phyloP scores from a whole-genome alignment of 2,113 vertebrate species.

The Mustela lutreola region DNA sequence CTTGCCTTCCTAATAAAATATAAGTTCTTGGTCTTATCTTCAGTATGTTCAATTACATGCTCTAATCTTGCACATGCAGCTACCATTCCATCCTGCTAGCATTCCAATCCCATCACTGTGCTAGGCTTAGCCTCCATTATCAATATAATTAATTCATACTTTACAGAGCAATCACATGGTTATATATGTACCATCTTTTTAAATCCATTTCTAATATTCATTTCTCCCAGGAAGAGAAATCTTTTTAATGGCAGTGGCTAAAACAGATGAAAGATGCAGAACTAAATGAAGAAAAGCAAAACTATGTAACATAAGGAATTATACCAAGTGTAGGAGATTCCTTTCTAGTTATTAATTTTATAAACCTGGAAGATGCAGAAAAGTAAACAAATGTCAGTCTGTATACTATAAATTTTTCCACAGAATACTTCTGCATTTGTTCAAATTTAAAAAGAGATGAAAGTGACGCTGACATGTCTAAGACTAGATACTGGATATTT shows the following conservation, averaged over 20 bases:
- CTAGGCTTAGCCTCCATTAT: conserved; percentile 14
- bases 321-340: neutral
- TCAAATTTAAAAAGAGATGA: neutral
- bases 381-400: neutral
- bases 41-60: neutral
- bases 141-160: conserved; percentile 12
- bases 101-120: neutral
- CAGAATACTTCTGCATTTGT: neutral
- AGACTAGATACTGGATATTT: neutral
- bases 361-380: neutral
- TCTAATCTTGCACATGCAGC: neutral
- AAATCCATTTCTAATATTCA: conserved; percentile 37
- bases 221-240: conserved; percentile 3
- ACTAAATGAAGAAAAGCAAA: conserved; percentile 25
- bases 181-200: conserved; percentile 31
- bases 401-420: neutral
- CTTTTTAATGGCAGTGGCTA: neutral
- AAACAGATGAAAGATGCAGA: conserved; percentile 2
- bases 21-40: neutral
- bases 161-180: neutral
- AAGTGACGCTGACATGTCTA: neutral
- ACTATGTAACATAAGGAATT: neutral
- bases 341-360: neutral
- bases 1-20: neutral
- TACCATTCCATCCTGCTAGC: neutral